Evolutionary conservation across 2,888 invertebrate species (phyloP).

Genomic region (Tolmerus cingulatus): DNA sequence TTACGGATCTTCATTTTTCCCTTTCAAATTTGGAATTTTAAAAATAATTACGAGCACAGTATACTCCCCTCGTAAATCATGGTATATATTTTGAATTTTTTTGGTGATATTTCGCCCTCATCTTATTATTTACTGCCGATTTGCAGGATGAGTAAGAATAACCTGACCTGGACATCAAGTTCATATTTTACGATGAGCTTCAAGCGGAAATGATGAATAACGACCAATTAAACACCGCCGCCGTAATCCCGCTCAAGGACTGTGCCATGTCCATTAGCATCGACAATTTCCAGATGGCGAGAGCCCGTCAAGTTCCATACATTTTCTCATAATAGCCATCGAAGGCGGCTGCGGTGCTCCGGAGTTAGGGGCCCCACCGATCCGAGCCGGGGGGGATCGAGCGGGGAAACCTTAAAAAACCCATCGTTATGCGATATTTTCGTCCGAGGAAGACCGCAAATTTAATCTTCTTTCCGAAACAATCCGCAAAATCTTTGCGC

Average conservation of each 20-base stretch:
- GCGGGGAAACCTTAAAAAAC: not conserved
- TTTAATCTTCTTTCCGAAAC: conserved; percentile 31
- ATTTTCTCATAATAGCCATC: not conserved
- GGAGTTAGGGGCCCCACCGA: not conserved
- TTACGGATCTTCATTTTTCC: too few species aligned
- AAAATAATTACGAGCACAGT: too few species aligned
- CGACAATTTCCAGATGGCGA: conserved; percentile 21
- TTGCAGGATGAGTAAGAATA: too few species aligned
- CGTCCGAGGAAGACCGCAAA: conserved; percentile 17
- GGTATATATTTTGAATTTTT: too few species aligned
- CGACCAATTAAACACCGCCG: not conserved
- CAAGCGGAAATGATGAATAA: conserved; percentile 37
- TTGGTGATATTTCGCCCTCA: too few species aligned
- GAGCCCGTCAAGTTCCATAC: conserved; percentile 5
- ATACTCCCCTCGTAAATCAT: too few species aligned
- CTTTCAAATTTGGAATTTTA: too few species aligned
- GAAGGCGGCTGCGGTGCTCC: not conserved
- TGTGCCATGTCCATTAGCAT: conserved; percentile 19
- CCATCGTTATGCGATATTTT: conserved; percentile 27
- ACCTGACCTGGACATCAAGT: not conserved
- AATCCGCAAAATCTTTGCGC: conserved; percentile 16
- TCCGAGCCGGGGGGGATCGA: not conserved
- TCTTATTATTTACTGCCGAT: too few species aligned
- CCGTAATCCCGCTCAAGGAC: conserved; percentile 1
- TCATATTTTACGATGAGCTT: conserved; percentile 37